Evolutionary conservation across 2,113 vertebrate species (phyloP).

Genomic region (Haemorhous mexicanus): DNA sequence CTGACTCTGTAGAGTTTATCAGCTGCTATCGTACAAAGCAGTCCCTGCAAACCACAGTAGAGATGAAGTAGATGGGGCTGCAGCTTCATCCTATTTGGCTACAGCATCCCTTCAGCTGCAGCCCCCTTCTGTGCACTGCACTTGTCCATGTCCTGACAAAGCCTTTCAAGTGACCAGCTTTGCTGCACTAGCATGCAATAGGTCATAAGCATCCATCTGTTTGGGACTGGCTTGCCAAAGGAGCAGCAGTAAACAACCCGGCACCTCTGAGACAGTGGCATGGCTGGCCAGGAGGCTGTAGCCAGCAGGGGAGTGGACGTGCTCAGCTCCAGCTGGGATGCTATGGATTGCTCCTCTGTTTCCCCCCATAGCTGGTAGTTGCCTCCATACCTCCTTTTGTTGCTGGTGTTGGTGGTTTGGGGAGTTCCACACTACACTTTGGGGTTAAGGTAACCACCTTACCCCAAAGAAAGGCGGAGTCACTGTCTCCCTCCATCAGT

Average conservation of each 20-base stretch:
- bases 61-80: neutral
- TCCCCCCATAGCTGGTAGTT: neutral
- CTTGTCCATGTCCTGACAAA: neutral
- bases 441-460: neutral
- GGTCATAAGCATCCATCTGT: neutral
- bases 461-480: no score
- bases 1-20: conserved; percentile 1
- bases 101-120: neutral
- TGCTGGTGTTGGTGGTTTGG: neutral
- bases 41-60: neutral
- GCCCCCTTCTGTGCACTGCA: neutral
- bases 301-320: neutral
- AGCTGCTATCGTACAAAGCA: neutral
- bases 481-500: neutral
- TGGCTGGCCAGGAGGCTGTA: neutral
- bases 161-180: neutral
- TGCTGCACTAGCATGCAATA: neutral
- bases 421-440: neutral
- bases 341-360: neutral
- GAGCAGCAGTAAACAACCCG: neutral
- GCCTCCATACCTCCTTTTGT: neutral
- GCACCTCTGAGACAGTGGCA: neutral
- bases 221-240: neutral
- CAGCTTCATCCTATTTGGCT: neutral
- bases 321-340: neutral